A percentile compares a stretch with the other conserved stretches of the same genome.
These are phyloP conservation scores for Chlorospingus flavigularis DNA, from an alignment of 2,797 vertebrate genomes.

Conservation along the genomic window DNA sequence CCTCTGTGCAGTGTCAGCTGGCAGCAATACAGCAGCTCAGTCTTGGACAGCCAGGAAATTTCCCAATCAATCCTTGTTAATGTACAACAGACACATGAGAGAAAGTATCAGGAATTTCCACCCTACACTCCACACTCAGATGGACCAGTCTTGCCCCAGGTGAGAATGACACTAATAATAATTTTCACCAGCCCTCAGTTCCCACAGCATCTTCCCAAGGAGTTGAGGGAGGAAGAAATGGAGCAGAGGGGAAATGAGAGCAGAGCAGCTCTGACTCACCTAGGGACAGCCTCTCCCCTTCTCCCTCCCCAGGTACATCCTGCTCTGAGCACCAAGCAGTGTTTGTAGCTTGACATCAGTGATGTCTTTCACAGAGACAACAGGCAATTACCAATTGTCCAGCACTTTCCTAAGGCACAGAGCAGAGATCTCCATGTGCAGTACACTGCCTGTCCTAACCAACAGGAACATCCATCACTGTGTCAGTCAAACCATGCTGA, in stretches of 20 bases:
- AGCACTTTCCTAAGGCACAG: background rate
- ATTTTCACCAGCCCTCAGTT: background rate
- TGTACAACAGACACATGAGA: accelerated
- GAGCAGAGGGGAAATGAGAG: background rate
- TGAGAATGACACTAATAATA: background rate
- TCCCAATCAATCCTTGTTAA: background rate
- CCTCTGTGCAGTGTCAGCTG: background rate
- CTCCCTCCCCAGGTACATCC: background rate
- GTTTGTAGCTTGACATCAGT: background rate
- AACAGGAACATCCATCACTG: accelerated
- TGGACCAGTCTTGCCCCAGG: background rate
- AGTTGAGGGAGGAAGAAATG: background rate
- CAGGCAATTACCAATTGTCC: background rate
- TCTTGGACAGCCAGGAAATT: background rate
- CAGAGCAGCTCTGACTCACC: background rate
- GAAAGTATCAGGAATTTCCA: background rate
- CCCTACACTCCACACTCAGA: background rate
- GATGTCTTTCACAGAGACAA: background rate
- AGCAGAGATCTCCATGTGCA: background rate
- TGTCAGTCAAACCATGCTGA: background rate
- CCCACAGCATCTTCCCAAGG: background rate
- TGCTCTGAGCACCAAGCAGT: background rate
- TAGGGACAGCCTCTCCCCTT: background rate
- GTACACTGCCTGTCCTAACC: background rate
- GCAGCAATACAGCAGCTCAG: background rate